phyloP scores from a whole-genome alignment of 2,113 vertebrate species.

The Vidua chalybeata region DNA sequence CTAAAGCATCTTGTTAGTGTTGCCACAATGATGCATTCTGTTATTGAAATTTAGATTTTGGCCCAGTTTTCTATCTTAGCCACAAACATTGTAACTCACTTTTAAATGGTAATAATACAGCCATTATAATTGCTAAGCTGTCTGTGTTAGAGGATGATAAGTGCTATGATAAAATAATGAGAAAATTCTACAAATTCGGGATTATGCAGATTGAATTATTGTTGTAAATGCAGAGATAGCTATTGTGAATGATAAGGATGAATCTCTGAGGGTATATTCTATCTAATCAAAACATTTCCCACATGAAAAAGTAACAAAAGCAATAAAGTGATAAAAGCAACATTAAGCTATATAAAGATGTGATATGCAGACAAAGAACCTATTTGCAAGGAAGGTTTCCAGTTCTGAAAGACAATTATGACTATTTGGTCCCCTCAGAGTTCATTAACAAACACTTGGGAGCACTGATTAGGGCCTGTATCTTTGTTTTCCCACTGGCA shows the following conservation, averaged over 20 bases:
- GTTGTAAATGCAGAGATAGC: conserved; percentile 26
- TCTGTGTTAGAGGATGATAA: background rate
- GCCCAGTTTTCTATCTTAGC: background rate
- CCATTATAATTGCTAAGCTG: background rate
- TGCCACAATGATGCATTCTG: background rate
- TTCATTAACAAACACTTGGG: conserved; percentile 27
- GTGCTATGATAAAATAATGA: background rate
- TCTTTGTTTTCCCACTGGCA: conserved; percentile 1
- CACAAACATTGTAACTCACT: background rate
- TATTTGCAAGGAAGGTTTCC: background rate
- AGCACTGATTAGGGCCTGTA: background rate
- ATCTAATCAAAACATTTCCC: conserved; percentile 53
- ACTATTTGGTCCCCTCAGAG: background rate
- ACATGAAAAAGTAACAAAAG: conserved; percentile 5
- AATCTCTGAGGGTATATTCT: conserved; percentile 14
- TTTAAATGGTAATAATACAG: background rate
- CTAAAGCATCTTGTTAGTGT: background rate
- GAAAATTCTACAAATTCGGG: background rate
- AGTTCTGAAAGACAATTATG: background rate
- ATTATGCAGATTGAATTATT: background rate
- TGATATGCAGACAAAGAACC: conserved; percentile 1
- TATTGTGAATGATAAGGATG: conserved; percentile 36
- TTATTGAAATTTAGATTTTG: background rate
- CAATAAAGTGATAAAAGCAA: conserved; percentile 23
- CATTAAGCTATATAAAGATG: conserved; percentile 4